phyloP scores from a whole-genome alignment of 1,140 invertebrate genomes.

The Anthonomus grandis region DNA sequence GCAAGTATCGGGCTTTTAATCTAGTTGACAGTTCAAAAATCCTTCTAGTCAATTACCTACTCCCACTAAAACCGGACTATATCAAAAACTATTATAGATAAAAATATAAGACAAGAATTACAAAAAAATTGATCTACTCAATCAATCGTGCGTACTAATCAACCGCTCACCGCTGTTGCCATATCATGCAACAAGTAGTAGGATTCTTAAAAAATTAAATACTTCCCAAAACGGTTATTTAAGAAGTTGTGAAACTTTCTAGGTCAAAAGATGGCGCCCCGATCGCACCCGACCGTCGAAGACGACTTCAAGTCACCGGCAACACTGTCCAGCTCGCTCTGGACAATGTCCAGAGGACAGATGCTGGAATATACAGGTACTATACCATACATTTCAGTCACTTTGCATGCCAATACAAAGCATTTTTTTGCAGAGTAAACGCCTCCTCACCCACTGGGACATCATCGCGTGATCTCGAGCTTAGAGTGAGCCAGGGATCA shows the following conservation, averaged over 20 bases:
- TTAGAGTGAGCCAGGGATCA: conserved; percentile 42
- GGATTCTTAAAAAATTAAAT: background rate
- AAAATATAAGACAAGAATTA: too few relatives aligned
- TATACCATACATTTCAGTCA: background rate
- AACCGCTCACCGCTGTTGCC: background rate
- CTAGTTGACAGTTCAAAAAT: too few relatives aligned
- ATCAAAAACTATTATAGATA: too few relatives aligned
- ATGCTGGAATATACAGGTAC: conserved; percentile 54
- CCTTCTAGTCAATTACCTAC: too few relatives aligned
- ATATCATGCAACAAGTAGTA: background rate
- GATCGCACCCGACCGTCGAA: conserved; percentile 37
- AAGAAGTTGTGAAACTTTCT: conserved; percentile 8
- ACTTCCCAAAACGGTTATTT: background rate
- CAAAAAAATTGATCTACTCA: too few relatives aligned
- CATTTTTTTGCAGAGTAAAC: conserved; percentile 40
- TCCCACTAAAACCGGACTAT: too few relatives aligned
- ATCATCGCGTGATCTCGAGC: conserved; percentile 43
- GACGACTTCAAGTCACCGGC: conserved; percentile 37
- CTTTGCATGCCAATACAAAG: background rate
- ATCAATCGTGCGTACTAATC: background rate
- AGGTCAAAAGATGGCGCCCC: conserved; percentile 47
- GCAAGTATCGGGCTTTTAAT: too few relatives aligned
- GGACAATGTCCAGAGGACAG: conserved; percentile 53
- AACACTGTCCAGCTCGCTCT: conserved; percentile 55
- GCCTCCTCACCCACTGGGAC: conserved; percentile 54